Conservation (phyloP, 2,888 invertebrate genomes). For the Leucophenga montana region DNA sequence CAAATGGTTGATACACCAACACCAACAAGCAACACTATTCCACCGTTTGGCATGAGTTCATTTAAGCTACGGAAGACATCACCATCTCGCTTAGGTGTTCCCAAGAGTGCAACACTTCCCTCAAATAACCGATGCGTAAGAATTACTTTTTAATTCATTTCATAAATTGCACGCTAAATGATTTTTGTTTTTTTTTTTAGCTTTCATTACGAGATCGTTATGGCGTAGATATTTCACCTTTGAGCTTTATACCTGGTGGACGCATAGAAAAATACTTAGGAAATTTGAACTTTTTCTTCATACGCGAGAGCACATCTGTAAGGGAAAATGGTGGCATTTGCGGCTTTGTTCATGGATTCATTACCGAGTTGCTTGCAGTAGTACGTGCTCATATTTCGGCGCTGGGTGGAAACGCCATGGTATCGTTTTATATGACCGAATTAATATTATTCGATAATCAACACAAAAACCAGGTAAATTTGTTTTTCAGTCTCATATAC, state of each 20-base stretch:
- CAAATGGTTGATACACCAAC: conserved; percentile 73
- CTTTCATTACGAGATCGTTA: conserved; percentile 70
- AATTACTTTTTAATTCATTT: neutral
- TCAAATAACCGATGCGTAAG: conserved; percentile 51
- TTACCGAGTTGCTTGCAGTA: conserved; percentile 92
- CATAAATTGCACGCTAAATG: neutral
- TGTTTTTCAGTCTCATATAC: neutral
- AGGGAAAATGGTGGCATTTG: conserved; percentile 93
- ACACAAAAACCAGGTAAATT: conserved; percentile 93
- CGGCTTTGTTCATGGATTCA: conserved; percentile 94
- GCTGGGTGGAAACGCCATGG: conserved; percentile 95
- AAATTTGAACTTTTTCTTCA: conserved; percentile 94
- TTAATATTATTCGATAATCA: conserved; percentile 92
- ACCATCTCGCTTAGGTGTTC: conserved; percentile 72
- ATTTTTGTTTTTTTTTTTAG: conserved; percentile 43
- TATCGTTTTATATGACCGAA: conserved; percentile 94
- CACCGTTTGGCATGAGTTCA: conserved; percentile 69
- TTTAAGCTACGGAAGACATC: conserved; percentile 76
- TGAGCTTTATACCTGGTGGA: conserved; percentile 85
- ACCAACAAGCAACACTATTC: conserved; percentile 59
- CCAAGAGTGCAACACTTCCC: conserved; percentile 38
- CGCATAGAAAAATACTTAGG: conserved; percentile 88
- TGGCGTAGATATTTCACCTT: conserved; percentile 87
- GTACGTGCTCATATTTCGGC: conserved; percentile 94
- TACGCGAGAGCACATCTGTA: conserved; percentile 93